Evolutionary conservation across 1,140 invertebrate genomes (phyloP), one percentile per base, ranked within the genome.

Genomic region (Harpegnathos saltator): DNA sequence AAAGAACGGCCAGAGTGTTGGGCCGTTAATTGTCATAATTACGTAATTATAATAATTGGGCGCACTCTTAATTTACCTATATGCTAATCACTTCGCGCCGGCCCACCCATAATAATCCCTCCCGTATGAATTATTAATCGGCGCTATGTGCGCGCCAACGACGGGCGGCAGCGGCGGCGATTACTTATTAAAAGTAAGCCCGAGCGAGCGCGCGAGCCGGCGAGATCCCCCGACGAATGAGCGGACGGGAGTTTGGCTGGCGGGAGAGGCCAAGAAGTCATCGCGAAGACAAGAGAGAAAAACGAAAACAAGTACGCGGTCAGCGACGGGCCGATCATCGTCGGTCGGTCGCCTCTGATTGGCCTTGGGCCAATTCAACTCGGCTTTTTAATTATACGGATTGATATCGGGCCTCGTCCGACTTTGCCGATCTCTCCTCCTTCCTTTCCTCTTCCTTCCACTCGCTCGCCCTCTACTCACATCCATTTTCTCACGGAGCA

Each of bases 21-120:
- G 24, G 26, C 65, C 77, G 62, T 75, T 66, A 89, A 90, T 90
- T 90, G 89, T 82, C 82, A 84, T 84, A 86, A 91, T 89, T 89
- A 69, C 63, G 78, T 85, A 89, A 89, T 90, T 88, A 88, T 84
- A 81, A 88, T 85, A 89, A 85, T 82, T 87, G 56, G 59, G 48
- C 52, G 33, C 22, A 58, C 75, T 80, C 52, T 80, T 80, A 80
- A 80, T 80, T 80, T 69, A 69, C 22, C 65, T 80, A 44, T 80
- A 69, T 58, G 75, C 33, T 80, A 80, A 80, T 80, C 58, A 80
- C 52, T 80, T 80, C 66, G 29, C 52, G 75, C 75, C 75, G 22
- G 52, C 33, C 38, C 65, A 71, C 69, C 17, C 75, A 22, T 80
- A 71, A 80, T 80, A 80, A 80, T 80, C 66, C n/a, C 75, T 80